Evolutionary conservation across 2,113 vertebrate genomes (phyloP).

Genomic region (Nothocercus julius): DNA sequence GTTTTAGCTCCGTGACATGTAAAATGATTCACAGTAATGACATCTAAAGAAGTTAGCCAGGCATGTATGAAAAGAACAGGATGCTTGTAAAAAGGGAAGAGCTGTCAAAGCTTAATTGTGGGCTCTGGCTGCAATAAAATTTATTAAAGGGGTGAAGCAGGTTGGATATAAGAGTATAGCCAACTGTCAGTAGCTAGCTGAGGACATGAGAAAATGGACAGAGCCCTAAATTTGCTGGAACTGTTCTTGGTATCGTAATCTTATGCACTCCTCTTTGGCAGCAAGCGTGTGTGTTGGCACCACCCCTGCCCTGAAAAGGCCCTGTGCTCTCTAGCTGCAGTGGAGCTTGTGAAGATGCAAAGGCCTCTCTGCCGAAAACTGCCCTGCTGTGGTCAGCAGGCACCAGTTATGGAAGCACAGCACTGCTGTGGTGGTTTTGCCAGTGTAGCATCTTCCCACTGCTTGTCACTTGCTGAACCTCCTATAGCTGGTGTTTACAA

Average conservation of each 20-base stretch:
- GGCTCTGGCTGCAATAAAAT: conserved; percentile 57
- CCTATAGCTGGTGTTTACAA: background rate
- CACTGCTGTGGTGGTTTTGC: background rate
- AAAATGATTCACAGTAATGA: conserved; percentile 44
- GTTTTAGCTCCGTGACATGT: conserved; percentile 42
- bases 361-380: background rate
- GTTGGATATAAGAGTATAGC: background rate
- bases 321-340: rapidly evolving
- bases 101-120: conserved; percentile 66
- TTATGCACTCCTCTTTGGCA: background rate
- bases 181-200: background rate
- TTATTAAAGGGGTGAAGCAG: conserved; percentile 40
- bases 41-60: conserved; percentile 56
- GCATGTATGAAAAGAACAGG: conserved; percentile 66
- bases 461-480: background rate
- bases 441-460: background rate
- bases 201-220: background rate
- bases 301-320: background rate
- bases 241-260: background rate
- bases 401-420: background rate
- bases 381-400: background rate
- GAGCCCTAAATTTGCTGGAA: background rate
- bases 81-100: conserved; percentile 65
- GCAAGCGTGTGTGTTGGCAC: background rate
- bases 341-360: background rate